Evolutionary conservation across 2,113 vertebrate species (phyloP).

Genomic region (Pedetes capensis): DNA sequence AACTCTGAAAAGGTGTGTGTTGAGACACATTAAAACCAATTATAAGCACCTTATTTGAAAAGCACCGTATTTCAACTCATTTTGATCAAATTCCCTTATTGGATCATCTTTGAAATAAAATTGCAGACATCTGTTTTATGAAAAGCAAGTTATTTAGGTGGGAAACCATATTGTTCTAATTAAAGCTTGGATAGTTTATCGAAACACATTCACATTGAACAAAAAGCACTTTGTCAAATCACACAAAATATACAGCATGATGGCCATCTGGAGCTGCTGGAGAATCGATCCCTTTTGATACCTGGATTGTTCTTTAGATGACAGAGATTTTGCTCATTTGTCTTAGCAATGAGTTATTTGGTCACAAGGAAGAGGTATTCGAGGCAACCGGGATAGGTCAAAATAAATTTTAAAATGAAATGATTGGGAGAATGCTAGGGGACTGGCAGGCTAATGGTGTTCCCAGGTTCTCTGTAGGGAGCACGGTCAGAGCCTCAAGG

Average conservation of each 20-base stretch:
- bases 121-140: slow-evolving; percentile 49
- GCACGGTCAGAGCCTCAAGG: fast-evolving
- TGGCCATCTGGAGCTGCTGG: not conserved
- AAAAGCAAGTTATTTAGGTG: slow-evolving; percentile 33
- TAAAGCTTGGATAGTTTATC: slow-evolving; percentile 15
- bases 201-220: slow-evolving; percentile 10
- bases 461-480: not conserved
- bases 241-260: slow-evolving; percentile 24
- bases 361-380: slow-evolving; percentile 44
- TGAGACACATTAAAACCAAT: slow-evolving; percentile 48
- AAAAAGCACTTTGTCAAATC: slow-evolving; percentile 43
- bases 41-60: slow-evolving; percentile 52
- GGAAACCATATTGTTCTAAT: slow-evolving; percentile 35
- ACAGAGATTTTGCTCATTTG: slow-evolving; percentile 51
- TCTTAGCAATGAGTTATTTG: slow-evolving; percentile 59
- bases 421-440: not conserved
- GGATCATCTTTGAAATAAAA: slow-evolving; percentile 48
- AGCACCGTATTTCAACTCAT: slow-evolving; percentile 37
- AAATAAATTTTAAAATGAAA: not conserved
- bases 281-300: slow-evolving; percentile 16
- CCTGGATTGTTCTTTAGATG: slow-evolving; percentile 48
- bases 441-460: not conserved
- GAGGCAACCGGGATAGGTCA: not conserved
- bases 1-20: slow-evolving; percentile 35
- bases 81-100: slow-evolving; percentile 49